A percentile compares a stretch with the other conserved stretches of the same genome.
These are phyloP conservation scores for Trissonchulus latispiculum DNA, from an alignment of 2,888 invertebrate genomes.

Conservation along the genomic window DNA sequence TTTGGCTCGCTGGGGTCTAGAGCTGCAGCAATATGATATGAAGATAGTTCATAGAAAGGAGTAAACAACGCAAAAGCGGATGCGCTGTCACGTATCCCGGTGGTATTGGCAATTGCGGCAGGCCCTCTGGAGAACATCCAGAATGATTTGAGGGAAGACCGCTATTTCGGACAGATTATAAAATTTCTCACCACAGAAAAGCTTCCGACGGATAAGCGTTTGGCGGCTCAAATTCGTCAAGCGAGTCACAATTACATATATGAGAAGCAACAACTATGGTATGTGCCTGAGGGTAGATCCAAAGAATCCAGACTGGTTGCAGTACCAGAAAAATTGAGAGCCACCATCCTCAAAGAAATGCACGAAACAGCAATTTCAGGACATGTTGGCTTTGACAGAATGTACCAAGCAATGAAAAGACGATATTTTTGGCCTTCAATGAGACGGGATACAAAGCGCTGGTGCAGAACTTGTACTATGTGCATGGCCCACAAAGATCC, in stretches of 20 bases:
- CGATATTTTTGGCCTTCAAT: not conserved
- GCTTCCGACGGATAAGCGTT: not conserved
- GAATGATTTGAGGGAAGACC: not conserved
- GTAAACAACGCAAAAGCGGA: slow-evolving; percentile 44
- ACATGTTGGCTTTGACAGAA: slow-evolving; percentile 3
- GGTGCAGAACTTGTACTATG: not conserved
- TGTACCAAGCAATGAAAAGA: not conserved
- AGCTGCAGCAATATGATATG: too few species aligned
- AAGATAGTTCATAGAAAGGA: too few species aligned
- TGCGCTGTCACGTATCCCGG: slow-evolving; percentile 36
- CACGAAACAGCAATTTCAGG: not conserved
- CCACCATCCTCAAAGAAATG: not conserved
- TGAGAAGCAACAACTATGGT: not conserved
- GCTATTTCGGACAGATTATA: not conserved
- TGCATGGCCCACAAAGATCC: not conserved
- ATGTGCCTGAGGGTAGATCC: not conserved
- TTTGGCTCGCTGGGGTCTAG: too few species aligned
- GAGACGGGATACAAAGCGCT: not conserved
- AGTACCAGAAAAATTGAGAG: not conserved
- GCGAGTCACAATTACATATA: not conserved
- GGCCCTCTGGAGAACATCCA: not conserved
- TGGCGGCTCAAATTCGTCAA: not conserved
- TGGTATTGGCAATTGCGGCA: not conserved
- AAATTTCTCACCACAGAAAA: not conserved
- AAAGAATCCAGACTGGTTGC: not conserved